Evolutionary conservation across 2,888 invertebrate species (phyloP), one percentile per base, ranked within the genome.

Genomic region (Spialia ferax): DNA sequence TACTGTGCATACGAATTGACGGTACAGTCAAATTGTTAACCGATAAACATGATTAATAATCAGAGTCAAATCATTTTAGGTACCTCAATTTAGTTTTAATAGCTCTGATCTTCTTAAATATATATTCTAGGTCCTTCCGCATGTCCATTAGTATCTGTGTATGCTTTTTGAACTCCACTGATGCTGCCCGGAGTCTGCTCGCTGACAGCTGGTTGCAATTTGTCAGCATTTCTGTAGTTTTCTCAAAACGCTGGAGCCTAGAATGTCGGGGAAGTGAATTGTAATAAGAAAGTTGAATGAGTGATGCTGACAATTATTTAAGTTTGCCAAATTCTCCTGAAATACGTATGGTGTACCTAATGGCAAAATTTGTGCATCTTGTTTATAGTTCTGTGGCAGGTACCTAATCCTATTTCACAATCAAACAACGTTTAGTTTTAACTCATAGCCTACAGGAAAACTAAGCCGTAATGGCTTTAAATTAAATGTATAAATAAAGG

Each of bases 181-280:
- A 96, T 0, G 99, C 98, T 20, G 96, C 96, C 80, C 98, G 97
- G 63, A 98, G 95, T 11, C 99, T 95, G 72, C 96, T 96, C 2
- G 97, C 96, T 0, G 99, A 98, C n/a, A 99, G 88, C 18, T 98
- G 97, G 87, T 99, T 99, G 84, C 99, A 99, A 86, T 99, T 99
- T 10, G 98, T 96, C 32, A 99, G 91, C 99, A 99, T 99, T 93
- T 99, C 99, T 82, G 99, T 99, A 0, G 99, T 99, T 88, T 99
- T 99, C 83, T 99, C 99, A 91, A 99, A 99, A 65, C 99, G 95
- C 79, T 98, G 97, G 26, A 99, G 87, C 98, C 98, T 98, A 82
- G 1, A 94, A 90, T 52, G 2, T 22, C 4, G n/a, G 20, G 13
- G 22, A 45, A 8, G n/a, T 45, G n/a, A n/a, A n/a, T n/a, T n/a